phyloP scores from a whole-genome alignment of 2,888 invertebrate genomes.

The Chalcis sispes region DNA sequence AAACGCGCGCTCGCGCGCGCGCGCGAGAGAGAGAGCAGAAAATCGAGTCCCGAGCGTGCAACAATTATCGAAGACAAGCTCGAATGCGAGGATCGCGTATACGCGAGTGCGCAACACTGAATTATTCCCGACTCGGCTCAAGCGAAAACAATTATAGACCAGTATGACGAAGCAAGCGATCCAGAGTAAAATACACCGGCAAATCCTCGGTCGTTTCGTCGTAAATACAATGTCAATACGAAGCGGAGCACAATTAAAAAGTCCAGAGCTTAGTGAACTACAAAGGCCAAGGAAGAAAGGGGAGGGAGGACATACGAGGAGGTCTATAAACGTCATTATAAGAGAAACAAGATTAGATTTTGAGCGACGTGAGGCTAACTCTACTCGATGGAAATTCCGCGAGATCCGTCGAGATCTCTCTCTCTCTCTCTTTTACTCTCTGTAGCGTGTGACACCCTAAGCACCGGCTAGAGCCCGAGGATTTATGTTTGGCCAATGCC shows the following conservation, averaged over 20 bases:
- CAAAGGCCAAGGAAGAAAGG: too few relatives aligned
- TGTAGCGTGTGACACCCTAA: slow-evolving; percentile 63
- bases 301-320: background rate
- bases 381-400: slow-evolving; percentile 48
- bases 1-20: too few relatives aligned
- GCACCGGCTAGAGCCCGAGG: slow-evolving; percentile 57
- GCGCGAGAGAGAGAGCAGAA: too few relatives aligned
- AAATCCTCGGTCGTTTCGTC: background rate
- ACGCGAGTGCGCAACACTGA: too few relatives aligned
- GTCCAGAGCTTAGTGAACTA: too few relatives aligned
- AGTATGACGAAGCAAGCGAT: background rate
- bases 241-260: slow-evolving; percentile 3
- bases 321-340: slow-evolving; percentile 28
- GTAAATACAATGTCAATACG: slow-evolving; percentile 5
- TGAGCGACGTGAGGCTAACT: slow-evolving; percentile 46
- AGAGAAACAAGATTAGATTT: slow-evolving; percentile 43
- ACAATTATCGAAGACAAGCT: too few relatives aligned
- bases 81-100: too few relatives aligned
- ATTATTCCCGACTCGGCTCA: background rate
- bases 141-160: background rate
- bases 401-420: slow-evolving; percentile 32
- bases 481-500: slow-evolving; percentile 70
- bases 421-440: slow-evolving; percentile 47
- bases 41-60: too few relatives aligned
- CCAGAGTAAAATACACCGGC: background rate